phyloP scores from a whole-genome alignment of 2,888 invertebrate species.

The Dicranocentrus wangi region DNA sequence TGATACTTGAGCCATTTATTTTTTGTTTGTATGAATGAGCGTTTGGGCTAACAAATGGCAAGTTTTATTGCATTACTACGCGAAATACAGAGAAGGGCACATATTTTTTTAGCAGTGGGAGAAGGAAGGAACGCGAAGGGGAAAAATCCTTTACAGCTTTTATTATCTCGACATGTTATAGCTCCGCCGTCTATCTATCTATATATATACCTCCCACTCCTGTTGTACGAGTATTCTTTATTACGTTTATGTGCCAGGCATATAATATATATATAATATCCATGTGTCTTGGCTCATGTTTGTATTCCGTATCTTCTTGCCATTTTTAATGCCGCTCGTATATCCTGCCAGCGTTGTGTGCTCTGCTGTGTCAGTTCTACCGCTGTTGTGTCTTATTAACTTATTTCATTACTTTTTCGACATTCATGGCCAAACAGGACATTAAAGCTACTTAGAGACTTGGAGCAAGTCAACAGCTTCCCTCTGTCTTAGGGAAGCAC shows the following conservation, averaged over 20 bases:
- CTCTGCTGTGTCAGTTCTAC: background rate
- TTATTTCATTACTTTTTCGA: slow-evolving; percentile 46
- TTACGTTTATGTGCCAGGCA: background rate
- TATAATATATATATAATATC: background rate
- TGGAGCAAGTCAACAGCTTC: background rate
- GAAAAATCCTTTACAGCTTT: too few relatives aligned
- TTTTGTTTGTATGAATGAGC: slow-evolving; percentile 1
- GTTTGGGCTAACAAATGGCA: slow-evolving; percentile 31
- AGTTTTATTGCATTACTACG: slow-evolving; percentile 33
- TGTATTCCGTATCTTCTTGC: too few relatives aligned
- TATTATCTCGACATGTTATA: too few relatives aligned
- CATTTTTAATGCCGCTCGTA: too few relatives aligned
- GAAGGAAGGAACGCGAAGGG: too few relatives aligned
- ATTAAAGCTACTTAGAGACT: slow-evolving; percentile 36
- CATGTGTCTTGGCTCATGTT: too few relatives aligned
- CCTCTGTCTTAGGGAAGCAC: background rate
- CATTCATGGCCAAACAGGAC: slow-evolving; percentile 37
- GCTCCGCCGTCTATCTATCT: too few relatives aligned
- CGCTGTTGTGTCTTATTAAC: slow-evolving; percentile 32
- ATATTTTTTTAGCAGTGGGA: too few relatives aligned
- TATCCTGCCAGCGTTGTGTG: too few relatives aligned
- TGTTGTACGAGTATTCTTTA: slow-evolving; percentile 1
- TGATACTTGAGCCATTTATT: background rate
- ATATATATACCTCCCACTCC: too few relatives aligned
- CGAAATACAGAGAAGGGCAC: background rate